phyloP scores from a whole-genome alignment of 2,797 vertebrate species.

The Phalloptychus januarius region DNA sequence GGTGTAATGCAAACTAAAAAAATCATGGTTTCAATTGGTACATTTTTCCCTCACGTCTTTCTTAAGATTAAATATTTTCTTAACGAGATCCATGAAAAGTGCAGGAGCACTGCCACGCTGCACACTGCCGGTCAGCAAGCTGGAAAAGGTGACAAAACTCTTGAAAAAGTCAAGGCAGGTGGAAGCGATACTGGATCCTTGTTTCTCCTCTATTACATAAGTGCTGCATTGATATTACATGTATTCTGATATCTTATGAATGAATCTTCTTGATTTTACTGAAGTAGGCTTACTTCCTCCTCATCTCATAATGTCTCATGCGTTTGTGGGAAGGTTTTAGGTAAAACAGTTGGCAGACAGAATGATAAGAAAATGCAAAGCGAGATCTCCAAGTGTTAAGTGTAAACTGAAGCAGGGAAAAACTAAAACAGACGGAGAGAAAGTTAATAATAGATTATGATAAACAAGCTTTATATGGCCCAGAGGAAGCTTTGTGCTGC shows the following conservation, averaged over 20 bases:
- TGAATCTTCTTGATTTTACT: background rate
- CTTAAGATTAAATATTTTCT: background rate
- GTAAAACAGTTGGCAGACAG: conserved; percentile 12
- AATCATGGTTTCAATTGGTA: background rate
- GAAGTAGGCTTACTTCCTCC: background rate
- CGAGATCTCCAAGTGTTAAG: background rate
- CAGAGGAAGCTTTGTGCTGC: conserved; percentile 16
- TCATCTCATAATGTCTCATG: background rate
- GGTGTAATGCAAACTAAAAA: background rate
- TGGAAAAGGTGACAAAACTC: background rate
- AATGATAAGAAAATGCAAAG: conserved; percentile 19
- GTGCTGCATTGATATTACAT: background rate
- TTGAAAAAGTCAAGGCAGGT: background rate
- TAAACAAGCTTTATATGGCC: conserved; percentile 22
- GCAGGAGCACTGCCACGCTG: background rate
- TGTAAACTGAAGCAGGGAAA: conserved; percentile 9
- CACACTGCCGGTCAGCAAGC: background rate
- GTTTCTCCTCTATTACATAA: background rate
- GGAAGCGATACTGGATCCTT: background rate
- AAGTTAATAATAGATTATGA: conserved; percentile 34
- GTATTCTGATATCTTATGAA: background rate
- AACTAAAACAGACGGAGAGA: background rate
- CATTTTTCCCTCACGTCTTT: background rate
- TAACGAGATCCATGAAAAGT: background rate
- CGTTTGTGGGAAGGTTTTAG: background rate